Conservation (phyloP, 2,113 vertebrate genomes). For the Solea senegalensis region DNA sequence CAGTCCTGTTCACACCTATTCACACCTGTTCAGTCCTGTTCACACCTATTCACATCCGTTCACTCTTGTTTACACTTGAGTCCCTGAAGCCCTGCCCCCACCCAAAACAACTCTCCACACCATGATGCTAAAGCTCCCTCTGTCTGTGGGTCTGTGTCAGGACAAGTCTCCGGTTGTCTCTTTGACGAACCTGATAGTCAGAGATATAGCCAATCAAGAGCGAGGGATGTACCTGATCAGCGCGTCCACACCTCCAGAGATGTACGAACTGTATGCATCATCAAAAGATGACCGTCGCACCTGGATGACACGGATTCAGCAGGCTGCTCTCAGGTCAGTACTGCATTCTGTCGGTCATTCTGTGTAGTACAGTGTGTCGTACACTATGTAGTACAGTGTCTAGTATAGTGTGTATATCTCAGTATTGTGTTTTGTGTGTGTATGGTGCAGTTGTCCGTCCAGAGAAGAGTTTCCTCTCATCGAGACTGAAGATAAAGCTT, state of each 20-base stretch:
- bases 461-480: conserved; percentile 92
- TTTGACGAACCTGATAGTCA: conserved; percentile 89
- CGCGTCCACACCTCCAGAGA: conserved; percentile 85
- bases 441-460: conserved; percentile 85
- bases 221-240: conserved; percentile 96
- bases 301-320: conserved; percentile 92
- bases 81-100: too few species aligned
- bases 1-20: neutral
- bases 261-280: conserved; percentile 91
- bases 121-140: neutral
- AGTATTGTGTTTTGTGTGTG: neutral
- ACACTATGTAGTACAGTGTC: neutral
- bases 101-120: neutral
- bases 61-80: neutral
- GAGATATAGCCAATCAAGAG: conserved; percentile 97
- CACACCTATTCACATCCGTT: neutral
- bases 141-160: conserved; percentile 64
- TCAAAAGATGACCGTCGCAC: conserved; percentile 87
- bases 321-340: conserved; percentile 83
- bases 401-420: neutral
- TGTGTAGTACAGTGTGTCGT: too few species aligned
- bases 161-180: conserved; percentile 91
- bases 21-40: neutral
- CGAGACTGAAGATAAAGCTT: conserved; percentile 90
- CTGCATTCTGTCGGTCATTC: neutral